Percentiles rank a stretch among this genome's conserved stretches.
phyloP scores from a whole-genome alignment of 2,888 invertebrate species.

The Hedya salicella region DNA sequence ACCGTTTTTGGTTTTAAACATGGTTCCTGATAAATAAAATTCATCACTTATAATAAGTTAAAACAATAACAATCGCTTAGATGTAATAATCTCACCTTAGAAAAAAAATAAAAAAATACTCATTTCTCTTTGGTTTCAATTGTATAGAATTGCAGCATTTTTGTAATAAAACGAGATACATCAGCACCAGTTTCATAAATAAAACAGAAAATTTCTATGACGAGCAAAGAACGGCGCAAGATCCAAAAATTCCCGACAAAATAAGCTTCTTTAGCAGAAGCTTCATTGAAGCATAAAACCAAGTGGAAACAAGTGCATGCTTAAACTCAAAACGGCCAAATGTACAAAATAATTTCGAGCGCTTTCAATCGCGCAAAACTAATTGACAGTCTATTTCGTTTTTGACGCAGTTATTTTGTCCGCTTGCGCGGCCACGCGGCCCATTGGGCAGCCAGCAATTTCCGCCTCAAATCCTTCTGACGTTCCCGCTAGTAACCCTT shows the following conservation, averaged over 20 bases:
- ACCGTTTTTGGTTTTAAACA: too few species aligned
- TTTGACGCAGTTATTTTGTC: constrained; percentile 44
- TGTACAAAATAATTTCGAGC: not conserved
- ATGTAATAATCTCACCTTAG: too few species aligned
- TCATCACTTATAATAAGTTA: too few species aligned
- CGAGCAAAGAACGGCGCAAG: not conserved
- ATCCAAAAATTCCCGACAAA: not conserved
- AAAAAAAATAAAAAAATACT: too few species aligned
- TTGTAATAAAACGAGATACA: too few species aligned
- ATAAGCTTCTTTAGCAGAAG: not conserved
- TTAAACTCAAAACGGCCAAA: constrained; percentile 22
- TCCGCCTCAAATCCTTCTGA: not conserved
- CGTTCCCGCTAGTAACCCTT: not conserved
- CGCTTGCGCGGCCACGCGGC: constrained; percentile 22
- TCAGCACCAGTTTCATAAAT: too few species aligned
- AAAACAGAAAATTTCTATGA: not conserved
- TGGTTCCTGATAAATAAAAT: too few species aligned
- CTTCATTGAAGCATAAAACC: not conserved
- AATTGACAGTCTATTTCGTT: constrained; percentile 43
- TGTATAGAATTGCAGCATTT: too few species aligned
- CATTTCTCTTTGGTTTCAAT: too few species aligned
- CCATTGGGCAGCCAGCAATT: constrained; percentile 42
- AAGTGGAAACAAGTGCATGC: not conserved
- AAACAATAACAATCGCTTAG: too few species aligned
- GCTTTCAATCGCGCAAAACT: constrained; percentile 32